Percentiles rank a stretch among this genome's conserved stretches.
These are phyloP conservation scores for Hippocampus abdominalis DNA, from an alignment of 2,113 vertebrate species.

Conservation along the genomic window DNA sequence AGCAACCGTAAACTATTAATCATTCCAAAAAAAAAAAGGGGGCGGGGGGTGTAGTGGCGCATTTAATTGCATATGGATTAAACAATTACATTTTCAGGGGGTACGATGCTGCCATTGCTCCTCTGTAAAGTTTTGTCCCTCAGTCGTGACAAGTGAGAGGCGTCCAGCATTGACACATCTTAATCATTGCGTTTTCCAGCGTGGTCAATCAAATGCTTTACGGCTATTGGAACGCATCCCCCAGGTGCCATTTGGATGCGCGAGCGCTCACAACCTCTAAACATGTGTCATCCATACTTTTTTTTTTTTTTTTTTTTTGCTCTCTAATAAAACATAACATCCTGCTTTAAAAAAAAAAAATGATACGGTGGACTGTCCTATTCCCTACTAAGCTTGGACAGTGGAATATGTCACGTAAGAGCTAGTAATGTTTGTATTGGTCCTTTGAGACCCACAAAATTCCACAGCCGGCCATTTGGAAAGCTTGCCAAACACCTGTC, in stretches of 20 bases:
- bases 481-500: conserved; percentile 25
- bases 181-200: background rate
- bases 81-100: background rate
- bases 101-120: background rate
- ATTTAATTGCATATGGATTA: conserved; percentile 13
- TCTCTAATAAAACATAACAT: background rate
- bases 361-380: background rate
- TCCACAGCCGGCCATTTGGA: conserved; percentile 12
- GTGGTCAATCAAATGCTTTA: background rate
- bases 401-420: conserved; percentile 17
- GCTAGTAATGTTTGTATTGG: conserved; percentile 12
- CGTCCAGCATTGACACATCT: background rate
- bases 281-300: background rate
- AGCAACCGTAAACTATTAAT: background rate
- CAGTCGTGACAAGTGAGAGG: background rate
- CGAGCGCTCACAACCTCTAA: background rate
- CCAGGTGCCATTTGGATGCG: background rate
- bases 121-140: conserved; percentile 1
- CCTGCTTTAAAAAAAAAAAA: background rate
- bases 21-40: background rate
- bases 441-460: background rate
- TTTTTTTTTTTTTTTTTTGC: background rate
- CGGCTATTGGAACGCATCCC: background rate
- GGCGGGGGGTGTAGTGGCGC: background rate
- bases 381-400: conserved; percentile 8